These are phyloP conservation scores for Orientallactaga sibirica DNA, from an alignment of 2,797 vertebrate species.

Conservation along the genomic window DNA sequence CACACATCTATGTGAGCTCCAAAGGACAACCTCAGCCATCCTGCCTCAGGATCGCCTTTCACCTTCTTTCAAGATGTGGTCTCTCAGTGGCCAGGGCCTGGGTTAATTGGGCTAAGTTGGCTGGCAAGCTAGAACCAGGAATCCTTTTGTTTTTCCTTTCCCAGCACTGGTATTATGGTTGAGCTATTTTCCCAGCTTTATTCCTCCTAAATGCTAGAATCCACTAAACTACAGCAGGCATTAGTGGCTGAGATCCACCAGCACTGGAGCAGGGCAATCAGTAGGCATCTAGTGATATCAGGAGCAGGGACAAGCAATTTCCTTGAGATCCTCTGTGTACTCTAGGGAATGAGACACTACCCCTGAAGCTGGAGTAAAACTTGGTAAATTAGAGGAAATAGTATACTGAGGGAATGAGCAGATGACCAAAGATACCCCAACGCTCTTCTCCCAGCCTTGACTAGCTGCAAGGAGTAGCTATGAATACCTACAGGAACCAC, in stretches of 20 bases:
- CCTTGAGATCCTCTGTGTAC: not conserved
- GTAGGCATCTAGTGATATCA: not conserved
- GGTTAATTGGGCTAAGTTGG: too few species aligned
- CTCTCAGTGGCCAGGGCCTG: too few species aligned
- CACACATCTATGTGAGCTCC: too few species aligned
- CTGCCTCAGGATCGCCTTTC: too few species aligned
- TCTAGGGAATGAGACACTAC: not conserved
- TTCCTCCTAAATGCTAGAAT: not conserved
- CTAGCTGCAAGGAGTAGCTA: not conserved
- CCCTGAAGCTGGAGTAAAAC: not conserved
- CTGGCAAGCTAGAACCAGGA: too few species aligned
- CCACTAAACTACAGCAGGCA: not conserved
- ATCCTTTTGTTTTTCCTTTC: too few species aligned
- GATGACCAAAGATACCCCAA: accelerated
- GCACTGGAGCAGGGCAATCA: too few species aligned
- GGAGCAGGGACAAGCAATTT: not conserved
- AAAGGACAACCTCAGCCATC: too few species aligned
- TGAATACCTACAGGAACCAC: not conserved
- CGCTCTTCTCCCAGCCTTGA: not conserved
- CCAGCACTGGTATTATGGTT: too few species aligned
- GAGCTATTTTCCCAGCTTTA: too few species aligned
- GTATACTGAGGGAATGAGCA: not conserved
- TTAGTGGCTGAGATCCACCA: not conserved
- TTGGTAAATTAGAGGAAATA: not conserved
- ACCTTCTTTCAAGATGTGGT: too few species aligned